Conservation (phyloP, 2,797 vertebrate genomes). For the Helicolenus hilgendorfi region DNA sequence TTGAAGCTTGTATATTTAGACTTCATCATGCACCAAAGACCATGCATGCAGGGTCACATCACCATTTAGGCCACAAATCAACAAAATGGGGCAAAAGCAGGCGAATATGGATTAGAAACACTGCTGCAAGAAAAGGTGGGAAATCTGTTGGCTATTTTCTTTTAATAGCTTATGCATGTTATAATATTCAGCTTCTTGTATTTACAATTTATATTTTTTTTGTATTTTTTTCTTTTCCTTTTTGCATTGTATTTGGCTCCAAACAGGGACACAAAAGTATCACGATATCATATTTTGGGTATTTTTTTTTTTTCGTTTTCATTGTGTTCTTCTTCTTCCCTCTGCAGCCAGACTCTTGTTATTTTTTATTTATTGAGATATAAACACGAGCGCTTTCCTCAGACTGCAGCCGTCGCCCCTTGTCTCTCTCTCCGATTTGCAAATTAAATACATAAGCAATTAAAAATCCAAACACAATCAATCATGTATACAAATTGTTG, state of each 20-base stretch:
- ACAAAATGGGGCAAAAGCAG: neutral
- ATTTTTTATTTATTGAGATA: constrained; percentile 73
- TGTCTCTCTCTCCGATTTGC: constrained; percentile 80
- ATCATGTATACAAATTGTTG: constrained; percentile 90
- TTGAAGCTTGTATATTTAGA: neutral
- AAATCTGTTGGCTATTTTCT: neutral
- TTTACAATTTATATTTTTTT: neutral
- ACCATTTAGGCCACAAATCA: constrained; percentile 21
- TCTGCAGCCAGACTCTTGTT: constrained; percentile 53
- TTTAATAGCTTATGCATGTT: neutral
- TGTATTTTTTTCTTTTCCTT: neutral
- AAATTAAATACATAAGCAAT: constrained; percentile 90
- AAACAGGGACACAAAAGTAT: neutral
- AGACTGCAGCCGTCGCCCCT: constrained; percentile 67
- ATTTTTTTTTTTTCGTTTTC: neutral
- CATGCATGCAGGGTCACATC: neutral
- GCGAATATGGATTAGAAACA: neutral
- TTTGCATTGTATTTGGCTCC: neutral
- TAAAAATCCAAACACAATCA: constrained; percentile 88
- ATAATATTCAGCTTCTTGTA: neutral
- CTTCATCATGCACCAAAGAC: neutral
- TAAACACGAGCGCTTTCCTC: constrained; percentile 39
- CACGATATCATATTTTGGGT: neutral
- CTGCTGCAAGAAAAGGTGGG: neutral
- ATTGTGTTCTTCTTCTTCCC: constrained; percentile 24